Evolutionary conservation across 2,888 invertebrate genomes (phyloP).

Genomic region (Acleris emargana): DNA sequence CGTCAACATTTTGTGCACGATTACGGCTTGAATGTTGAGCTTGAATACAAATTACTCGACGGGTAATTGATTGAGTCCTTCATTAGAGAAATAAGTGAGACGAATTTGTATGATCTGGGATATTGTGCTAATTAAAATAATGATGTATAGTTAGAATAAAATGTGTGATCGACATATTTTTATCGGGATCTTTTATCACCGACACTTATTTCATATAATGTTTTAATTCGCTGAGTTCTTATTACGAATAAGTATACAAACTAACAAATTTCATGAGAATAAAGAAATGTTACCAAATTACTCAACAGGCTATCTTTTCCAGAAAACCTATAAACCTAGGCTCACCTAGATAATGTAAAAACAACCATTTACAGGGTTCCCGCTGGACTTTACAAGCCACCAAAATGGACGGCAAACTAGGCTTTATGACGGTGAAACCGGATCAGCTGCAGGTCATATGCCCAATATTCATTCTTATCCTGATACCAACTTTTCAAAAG

Average conservation of each 20-base stretch:
- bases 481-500: slow-evolving; percentile 89
- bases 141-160: too few species aligned
- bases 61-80: background rate
- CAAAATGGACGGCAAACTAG: slow-evolving; percentile 88
- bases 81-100: slow-evolving; percentile 2
- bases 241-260: too few species aligned
- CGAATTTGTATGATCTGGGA: too few species aligned
- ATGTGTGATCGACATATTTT: too few species aligned
- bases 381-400: slow-evolving; percentile 92
- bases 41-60: slow-evolving; percentile 4
- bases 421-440: slow-evolving; percentile 86
- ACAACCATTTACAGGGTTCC: slow-evolving; percentile 83
- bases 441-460: slow-evolving; percentile 94
- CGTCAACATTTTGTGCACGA: slow-evolving; percentile 12
- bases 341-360: background rate
- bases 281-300: too few species aligned
- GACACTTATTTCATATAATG: too few species aligned
- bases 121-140: too few species aligned
- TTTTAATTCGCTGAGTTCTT: too few species aligned
- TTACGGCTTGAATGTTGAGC: background rate
- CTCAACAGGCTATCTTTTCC: too few species aligned
- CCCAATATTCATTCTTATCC: slow-evolving; percentile 87
- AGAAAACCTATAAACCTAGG: too few species aligned
- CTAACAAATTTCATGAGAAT: too few species aligned
- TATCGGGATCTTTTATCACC: too few species aligned